Evolutionary conservation across 2,113 vertebrate genomes (phyloP), one percentile per base, ranked within the genome.

Genomic region (Cololabis saira): DNA sequence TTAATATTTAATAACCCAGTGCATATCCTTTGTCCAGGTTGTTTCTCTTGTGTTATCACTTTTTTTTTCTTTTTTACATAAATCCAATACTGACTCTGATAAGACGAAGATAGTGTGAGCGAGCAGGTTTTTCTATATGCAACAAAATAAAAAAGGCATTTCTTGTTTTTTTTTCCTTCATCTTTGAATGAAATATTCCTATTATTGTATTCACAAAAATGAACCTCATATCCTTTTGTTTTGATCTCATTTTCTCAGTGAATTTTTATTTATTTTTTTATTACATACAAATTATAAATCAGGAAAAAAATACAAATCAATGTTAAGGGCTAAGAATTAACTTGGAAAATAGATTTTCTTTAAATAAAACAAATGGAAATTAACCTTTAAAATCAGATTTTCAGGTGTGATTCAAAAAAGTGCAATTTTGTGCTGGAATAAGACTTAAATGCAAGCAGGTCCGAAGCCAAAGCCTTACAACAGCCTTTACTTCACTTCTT

Each of bases 31-130:
- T 33, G 65, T 67, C 48, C 62, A 47, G 2, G 54, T 49, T 54
- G 62, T 45, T 18, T 11, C 33, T 37, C 33, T 37, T 37, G 33
- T 11, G 33, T 11, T 37, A 37, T 37, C 33, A 37, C 33, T 9
- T 37, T 37, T 37, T 48, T 75, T 27, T 13, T 6, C 12, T 21
- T 33, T 33, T 73, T 67, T 61, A 83, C 72, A 85, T 81, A 77
- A 76, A 85, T 83, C 71, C 62, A 85, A 85, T 71, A 85, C 61
- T 64, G 60, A 83, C 80, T 54, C 68, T 48, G 66, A 89, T 84
- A 68, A 78, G 61, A 76, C 48, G 68, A 56, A 78, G 49, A 82
- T 80, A 71, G 68, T 74, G 66, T 66, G 61, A 42, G 21, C 30
- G 17, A 14, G 49, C 37, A 10, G 47, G 70, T 42, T 51, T 37